Conservation (phyloP, 2,113 vertebrate genomes). For the Colistium nudipinnis region DNA sequence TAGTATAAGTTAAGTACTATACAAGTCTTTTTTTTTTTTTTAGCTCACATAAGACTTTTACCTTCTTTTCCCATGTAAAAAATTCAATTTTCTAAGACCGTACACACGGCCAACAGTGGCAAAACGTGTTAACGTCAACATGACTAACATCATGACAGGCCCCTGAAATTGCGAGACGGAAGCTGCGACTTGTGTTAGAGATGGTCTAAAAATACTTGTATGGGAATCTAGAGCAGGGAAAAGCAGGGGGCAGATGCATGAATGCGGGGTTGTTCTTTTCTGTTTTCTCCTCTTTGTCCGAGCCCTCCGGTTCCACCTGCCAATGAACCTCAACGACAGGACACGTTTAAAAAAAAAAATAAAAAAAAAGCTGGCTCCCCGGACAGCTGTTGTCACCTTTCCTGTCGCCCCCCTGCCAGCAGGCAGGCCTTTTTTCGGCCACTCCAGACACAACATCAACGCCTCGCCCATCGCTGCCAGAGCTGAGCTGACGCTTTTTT, state of each 20-base stretch:
- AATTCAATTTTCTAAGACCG: constrained; percentile 27
- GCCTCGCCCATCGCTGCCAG: constrained; percentile 8
- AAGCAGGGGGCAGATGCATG: not conserved
- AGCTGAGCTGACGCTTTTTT: constrained; percentile 25
- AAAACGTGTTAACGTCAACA: constrained; percentile 22
- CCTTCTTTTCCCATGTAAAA: constrained; percentile 18
- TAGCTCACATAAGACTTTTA: not conserved
- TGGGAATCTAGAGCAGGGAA: constrained; percentile 9
- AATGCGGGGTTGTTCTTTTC: not conserved
- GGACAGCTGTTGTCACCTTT: constrained; percentile 58
- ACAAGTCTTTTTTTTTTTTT: too few species aligned
- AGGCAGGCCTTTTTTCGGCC: constrained; percentile 23
- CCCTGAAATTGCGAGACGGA: constrained; percentile 21
- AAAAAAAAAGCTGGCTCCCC: constrained; percentile 16
- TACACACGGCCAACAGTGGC: not conserved
- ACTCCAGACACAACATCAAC: constrained; percentile 58
- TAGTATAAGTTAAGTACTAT: too few species aligned
- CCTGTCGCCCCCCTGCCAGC: constrained; percentile 20
- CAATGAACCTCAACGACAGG: constrained; percentile 43
- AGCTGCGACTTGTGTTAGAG: constrained; percentile 22
- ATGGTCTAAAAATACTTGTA: constrained; percentile 43
- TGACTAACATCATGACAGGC: constrained; percentile 23
- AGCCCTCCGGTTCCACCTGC: constrained; percentile 58
- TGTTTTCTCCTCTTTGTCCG: not conserved
- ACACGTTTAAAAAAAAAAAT: too few species aligned